Percentiles rank a stretch among this genome's conserved stretches.
Evolutionary conservation across 2,113 vertebrate genomes (phyloP).

Genomic region (Capreolus pygargus): DNA sequence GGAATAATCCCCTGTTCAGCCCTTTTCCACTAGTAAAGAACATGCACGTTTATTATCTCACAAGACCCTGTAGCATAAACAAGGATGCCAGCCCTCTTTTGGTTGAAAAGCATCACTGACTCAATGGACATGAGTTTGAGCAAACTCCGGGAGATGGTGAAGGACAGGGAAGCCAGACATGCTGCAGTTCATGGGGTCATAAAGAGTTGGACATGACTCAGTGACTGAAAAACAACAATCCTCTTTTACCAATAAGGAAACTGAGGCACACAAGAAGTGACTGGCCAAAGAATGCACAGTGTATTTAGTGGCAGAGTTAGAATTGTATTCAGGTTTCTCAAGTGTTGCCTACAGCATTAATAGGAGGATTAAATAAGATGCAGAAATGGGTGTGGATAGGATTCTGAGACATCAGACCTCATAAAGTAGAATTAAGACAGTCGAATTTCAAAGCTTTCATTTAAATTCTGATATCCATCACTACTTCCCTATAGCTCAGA

Average conservation of each 20-base stretch:
- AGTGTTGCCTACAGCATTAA: background rate
- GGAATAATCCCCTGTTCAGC: background rate
- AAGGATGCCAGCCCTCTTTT: too few relatives aligned
- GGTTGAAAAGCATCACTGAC: background rate
- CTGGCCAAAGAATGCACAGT: background rate
- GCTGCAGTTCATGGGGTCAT: background rate
- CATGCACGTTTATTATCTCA: background rate
- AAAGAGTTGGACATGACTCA: background rate
- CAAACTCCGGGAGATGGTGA: background rate
- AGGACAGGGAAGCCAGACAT: background rate
- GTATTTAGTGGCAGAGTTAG: background rate
- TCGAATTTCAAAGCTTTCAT: background rate
- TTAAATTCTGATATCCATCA: background rate
- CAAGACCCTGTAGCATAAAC: background rate
- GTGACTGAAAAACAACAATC: background rate
- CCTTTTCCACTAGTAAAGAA: background rate
- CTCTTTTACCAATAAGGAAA: background rate
- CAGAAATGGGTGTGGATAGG: background rate
- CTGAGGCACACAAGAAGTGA: background rate
- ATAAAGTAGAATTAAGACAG: background rate
- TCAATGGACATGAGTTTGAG: background rate
- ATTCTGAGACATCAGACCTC: background rate
- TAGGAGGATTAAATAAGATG: background rate
- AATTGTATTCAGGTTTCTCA: background rate
- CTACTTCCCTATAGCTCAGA: background rate